phyloP scores from a whole-genome alignment of 2,797 vertebrate genomes.

The Pitangus sulphuratus region DNA sequence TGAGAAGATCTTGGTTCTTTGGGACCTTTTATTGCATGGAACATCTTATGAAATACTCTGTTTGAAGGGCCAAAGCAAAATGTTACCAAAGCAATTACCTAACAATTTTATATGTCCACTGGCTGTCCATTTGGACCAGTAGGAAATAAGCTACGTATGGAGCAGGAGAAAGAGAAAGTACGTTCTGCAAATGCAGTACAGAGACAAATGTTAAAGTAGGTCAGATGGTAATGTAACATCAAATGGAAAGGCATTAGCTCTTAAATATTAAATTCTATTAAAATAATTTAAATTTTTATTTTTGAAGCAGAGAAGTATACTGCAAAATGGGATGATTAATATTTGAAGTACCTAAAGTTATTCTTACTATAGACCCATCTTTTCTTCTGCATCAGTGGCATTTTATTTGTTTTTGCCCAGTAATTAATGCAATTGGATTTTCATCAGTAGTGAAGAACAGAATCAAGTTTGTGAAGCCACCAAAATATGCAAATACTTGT shows the following conservation, averaged over 20 bases:
- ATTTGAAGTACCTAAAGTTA: background rate
- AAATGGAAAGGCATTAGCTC: background rate
- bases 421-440: background rate
- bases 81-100: background rate
- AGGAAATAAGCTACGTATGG: background rate
- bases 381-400: accelerated
- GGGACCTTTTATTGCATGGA: background rate
- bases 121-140: background rate
- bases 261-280: background rate
- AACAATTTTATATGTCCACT: background rate
- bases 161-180: background rate
- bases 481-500: background rate
- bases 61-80: background rate
- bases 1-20: background rate
- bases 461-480: background rate
- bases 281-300: background rate
- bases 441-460: background rate
- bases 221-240: background rate
- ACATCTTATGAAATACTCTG: background rate
- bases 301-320: background rate
- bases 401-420: background rate
- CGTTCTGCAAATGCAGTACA: background rate
- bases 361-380: background rate
- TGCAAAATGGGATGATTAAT: background rate
- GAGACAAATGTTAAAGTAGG: conserved; percentile 21